These are phyloP conservation scores for Dolichopus griseipennis DNA, from an alignment of 2,888 invertebrate genomes.

Conservation along the genomic window DNA sequence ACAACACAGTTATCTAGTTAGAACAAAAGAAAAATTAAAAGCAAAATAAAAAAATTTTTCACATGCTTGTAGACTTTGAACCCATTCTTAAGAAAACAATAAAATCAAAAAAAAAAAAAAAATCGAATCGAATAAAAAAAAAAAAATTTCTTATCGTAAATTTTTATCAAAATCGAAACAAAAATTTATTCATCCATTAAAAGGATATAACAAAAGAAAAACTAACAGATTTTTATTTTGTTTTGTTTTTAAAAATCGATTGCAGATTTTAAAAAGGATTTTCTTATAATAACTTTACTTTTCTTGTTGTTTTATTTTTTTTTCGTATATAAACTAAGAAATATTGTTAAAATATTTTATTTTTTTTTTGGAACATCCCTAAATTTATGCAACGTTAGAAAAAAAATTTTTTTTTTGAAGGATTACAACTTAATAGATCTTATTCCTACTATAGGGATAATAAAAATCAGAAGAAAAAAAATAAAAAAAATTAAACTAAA, in stretches of 20 bases:
- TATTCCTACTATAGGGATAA: neutral
- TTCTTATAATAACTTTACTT: too few species aligned
- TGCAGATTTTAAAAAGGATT: neutral
- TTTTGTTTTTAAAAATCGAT: neutral
- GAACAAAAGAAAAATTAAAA: neutral
- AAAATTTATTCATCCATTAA: conserved; percentile 5
- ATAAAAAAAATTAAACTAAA: neutral
- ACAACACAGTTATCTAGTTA: neutral
- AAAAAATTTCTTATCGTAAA: neutral
- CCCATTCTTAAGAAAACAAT: neutral
- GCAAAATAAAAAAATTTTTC: too few species aligned
- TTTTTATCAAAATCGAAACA: conserved; percentile 1
- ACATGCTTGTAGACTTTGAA: neutral
- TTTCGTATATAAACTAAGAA: neutral
- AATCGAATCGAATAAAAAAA: neutral
- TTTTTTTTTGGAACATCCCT: neutral
- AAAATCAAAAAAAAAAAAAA: neutral
- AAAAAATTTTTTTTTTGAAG: neutral
- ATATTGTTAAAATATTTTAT: neutral
- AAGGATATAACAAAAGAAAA: neutral
- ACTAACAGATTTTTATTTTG: neutral
- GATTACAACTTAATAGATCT: conserved; percentile 2
- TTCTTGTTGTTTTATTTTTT: neutral
- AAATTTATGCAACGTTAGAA: neutral
- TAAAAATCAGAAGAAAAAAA: neutral